A percentile compares a stretch with the other conserved stretches of the same genome.
phyloP scores from a whole-genome alignment of 2,113 vertebrate genomes.

The Dendrocopos noguchii region DNA sequence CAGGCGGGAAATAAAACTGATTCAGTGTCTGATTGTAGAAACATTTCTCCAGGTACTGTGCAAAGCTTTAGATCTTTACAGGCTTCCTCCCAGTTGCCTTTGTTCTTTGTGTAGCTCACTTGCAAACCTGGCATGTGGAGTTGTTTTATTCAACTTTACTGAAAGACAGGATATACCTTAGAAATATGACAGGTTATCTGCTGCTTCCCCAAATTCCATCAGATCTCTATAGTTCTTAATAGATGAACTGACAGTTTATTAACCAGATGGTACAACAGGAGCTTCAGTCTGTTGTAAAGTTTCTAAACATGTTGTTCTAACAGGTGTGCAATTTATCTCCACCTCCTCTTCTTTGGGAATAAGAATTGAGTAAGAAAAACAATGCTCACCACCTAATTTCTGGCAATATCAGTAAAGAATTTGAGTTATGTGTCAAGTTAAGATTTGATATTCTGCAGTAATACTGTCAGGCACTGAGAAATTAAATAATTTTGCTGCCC shows the following conservation, averaged over 20 bases:
- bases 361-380: not conserved
- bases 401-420: not conserved
- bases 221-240: conserved; percentile 53
- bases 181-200: conserved; percentile 53
- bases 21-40: conserved; percentile 59
- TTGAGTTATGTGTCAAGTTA: not conserved
- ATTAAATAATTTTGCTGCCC: not conserved
- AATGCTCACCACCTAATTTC: not conserved
- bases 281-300: conserved; percentile 31
- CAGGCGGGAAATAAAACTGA: not conserved
- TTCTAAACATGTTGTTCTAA: conserved; percentile 52
- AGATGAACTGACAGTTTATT: conserved; percentile 59
- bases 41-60: conserved; percentile 60
- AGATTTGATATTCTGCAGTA: not conserved
- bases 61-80: conserved; percentile 55
- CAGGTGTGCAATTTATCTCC: conserved; percentile 10
- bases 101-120: conserved; percentile 48
- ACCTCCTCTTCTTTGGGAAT: not conserved
- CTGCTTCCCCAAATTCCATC: not conserved
- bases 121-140: conserved; percentile 29
- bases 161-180: conserved; percentile 44
- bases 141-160: conserved; percentile 56
- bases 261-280: conserved; percentile 48
- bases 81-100: conserved; percentile 45
- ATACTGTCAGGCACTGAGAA: not conserved